Percentiles rank a stretch among this genome's conserved stretches.
These are phyloP conservation scores for Caenorhabditis elegans DNA, from an alignment of 1,140 invertebrate species.

Conservation along the genomic window WBcel235 BX284605.5:17888501-17889000, in stretches of 20 bases:
- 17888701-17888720: conserved; percentile 37
- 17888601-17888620: neutral
- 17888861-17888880: conserved; percentile 28
- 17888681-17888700: conserved; percentile 20
- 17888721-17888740: conserved; percentile 49
- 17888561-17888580: too few relatives aligned
- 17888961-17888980: too few relatives aligned
- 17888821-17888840: neutral
- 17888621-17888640: neutral
- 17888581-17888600: too few relatives aligned
- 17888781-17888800: conserved; percentile 35
- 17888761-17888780: conserved; percentile 41
- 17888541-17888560: too few relatives aligned
- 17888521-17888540: too few relatives aligned
- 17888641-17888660: too few relatives aligned
- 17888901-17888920: neutral
- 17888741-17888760: conserved; percentile 27
- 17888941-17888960: neutral
- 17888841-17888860: conserved; percentile 37
- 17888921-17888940: neutral
- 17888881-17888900: conserved; percentile 20
- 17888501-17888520: too few relatives aligned
- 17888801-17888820: neutral
- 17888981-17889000: too few relatives aligned
- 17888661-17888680: neutral